Base-by-base conservation (phyloP, 2,797 vertebrate species). In the Karalla daura region DNA sequence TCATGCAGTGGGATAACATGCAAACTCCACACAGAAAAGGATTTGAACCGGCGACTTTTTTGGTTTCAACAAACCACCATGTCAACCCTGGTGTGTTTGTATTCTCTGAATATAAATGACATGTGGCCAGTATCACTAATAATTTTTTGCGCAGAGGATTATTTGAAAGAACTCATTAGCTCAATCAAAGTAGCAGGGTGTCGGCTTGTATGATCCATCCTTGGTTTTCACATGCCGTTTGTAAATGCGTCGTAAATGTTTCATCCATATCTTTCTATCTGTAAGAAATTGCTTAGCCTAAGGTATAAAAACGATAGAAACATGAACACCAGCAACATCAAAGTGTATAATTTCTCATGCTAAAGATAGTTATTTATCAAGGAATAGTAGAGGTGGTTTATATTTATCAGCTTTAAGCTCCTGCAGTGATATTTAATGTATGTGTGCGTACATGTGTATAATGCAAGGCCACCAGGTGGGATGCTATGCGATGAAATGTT, bases 401-500 rank as follows among this genome's bases (percentile, higher is more conserved):
- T 8, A 2, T 52, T 37, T 25, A 33, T 4, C 9, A 17, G 47
- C 13, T 47, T 49, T 55, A 21, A 27, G 25, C 52, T 50, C 46
- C 15, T 17, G 25, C 40, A 43, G 21, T 21, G 43, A 37, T 37
- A 60, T 39, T 20, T 23, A 50, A 62, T 56, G n/a, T 7, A 50
- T 49, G 8, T 17, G 27, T 27, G 44, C 7, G 10, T 27, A 23
- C 52, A 33, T 40, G 21, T 63, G 25, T 58, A 15, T 44, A 8
- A 52, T 20, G 4, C 47, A 51, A 39, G 52, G 32, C 64, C 40
- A 67, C 52, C 32, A 51, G 18, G 33, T 67, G 55, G 65, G 24
- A 50, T 54, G 35, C 15, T 11, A 49, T 62, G 46, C 39, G 37
- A 24, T 47, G 23, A 69, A 40, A 47, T 81, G 56, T 76, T 73